Base-by-base conservation (phyloP, 1,140 invertebrate genomes). In the Dendrolimus punctatus region DNA sequence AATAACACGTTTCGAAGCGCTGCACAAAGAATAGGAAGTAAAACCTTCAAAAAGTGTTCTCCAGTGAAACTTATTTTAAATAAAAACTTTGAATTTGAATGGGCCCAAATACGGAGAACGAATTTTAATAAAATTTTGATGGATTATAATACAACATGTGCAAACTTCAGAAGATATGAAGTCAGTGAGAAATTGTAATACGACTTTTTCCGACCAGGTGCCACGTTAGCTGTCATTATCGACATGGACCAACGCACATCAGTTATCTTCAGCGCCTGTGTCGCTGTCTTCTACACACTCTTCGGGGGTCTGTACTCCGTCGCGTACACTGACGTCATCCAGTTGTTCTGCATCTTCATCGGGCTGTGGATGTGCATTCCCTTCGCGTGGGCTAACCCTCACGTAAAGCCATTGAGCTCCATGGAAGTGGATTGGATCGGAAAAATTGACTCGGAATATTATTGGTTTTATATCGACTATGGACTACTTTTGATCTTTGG, bases 341-440 rank as follows among this genome's bases (percentile, higher is more conserved):
- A 99, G 86, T 90, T 99, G 2, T 97, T 99, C 89, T 99, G 97
- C 87, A 99, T 99, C 76, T 99, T 99, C 87, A 92, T 99, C 65
- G 98, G 98, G 36, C 88, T 99, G 88, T 99, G 98, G 97, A 92
- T 99, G 89, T 98, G 97, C 71, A 97, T 99, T 55, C 98, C 98
- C 1, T 99, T 99, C 80, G 97, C 97, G 2, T 93, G 97, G 92
- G 89, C 89, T 39, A 94, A 98, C 85, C 90, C 92, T 37, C 92
- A 95, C 65, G 96, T 98, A 5, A 87, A 91, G 44, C 92, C 94
- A 2, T 89, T 98, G 8, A 89, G 91, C 46, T 90, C 91, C 8
- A 92, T 95, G 82, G 93, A 96, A 7, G 94, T 96, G 8, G 93
- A 96, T 69, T 99, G 97, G 97, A 94, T 99, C 48, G 96, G 97